Percentiles rank a stretch among this genome's conserved stretches.
Conservation (phyloP, 2,797 vertebrate species). For the Dendrocincla fuliginosa region DNA sequence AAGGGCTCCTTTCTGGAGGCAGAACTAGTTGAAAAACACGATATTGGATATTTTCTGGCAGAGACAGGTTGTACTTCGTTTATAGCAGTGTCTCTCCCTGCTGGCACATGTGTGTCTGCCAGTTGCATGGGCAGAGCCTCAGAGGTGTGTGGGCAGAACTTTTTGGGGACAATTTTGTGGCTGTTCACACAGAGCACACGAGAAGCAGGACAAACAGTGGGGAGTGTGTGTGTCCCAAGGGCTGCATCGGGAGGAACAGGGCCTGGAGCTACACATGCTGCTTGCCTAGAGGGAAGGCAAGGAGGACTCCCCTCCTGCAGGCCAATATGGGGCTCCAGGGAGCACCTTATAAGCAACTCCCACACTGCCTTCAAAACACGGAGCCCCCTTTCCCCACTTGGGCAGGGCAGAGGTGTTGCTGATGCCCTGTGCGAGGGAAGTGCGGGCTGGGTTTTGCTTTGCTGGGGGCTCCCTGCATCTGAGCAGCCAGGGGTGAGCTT, state of each 20-base stretch:
- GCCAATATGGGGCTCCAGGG: neutral
- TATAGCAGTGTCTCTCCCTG: neutral
- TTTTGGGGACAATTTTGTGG: neutral
- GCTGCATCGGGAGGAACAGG: too few relatives aligned
- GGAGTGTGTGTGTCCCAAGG: rapidly evolving
- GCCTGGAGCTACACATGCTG: rapidly evolving
- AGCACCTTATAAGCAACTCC: rapidly evolving
- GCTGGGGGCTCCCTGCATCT: neutral
- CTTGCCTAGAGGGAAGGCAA: neutral
- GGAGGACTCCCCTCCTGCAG: rapidly evolving
- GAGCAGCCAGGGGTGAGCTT: rapidly evolving
- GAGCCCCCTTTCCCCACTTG: rapidly evolving
- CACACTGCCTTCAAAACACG: rapidly evolving
- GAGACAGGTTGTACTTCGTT: too few relatives aligned
- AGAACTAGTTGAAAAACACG: neutral
- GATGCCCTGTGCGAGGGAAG: rapidly evolving
- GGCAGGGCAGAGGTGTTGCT: rapidly evolving
- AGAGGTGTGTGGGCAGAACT: rapidly evolving
- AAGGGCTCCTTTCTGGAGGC: neutral
- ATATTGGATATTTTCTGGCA: neutral
- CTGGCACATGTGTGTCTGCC: neutral
- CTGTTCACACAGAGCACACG: rapidly evolving
- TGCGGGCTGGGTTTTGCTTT: neutral
- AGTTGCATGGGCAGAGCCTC: neutral
- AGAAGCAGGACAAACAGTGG: neutral